Percentiles rank a stretch among this genome's conserved stretches.
These are phyloP conservation scores for Beroe ovata DNA, from an alignment of 37 sponge, comb jelly and placozoan species.

Conservation along the genomic window DNA sequence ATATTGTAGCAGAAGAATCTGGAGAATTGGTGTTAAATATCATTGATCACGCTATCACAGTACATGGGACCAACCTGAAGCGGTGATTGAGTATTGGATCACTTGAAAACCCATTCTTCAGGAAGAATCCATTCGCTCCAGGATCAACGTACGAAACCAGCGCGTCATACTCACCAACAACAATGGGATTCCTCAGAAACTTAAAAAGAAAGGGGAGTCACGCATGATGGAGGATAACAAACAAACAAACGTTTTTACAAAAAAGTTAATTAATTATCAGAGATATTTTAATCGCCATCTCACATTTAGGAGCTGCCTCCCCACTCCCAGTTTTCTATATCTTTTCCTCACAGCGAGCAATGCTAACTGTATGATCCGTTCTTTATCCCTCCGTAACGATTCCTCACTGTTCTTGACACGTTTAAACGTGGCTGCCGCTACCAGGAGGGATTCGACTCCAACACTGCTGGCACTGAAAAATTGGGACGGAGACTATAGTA, in stretches of 20 bases:
- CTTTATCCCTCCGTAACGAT: background rate
- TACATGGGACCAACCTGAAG: constrained; percentile 72
- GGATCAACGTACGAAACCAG: constrained; percentile 80
- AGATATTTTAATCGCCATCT: background rate
- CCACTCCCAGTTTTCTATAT: constrained; percentile 72
- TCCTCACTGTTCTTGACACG: constrained; percentile 42
- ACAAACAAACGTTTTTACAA: background rate
- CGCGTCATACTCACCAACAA: constrained; percentile 76
- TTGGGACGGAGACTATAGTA: too few species aligned
- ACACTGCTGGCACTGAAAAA: constrained; percentile 28
- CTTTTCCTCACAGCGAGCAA: constrained; percentile 77
- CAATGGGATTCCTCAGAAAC: constrained; percentile 73
- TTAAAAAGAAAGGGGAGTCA: constrained; percentile 15
- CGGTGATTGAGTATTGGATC: constrained; percentile 74
- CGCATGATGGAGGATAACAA: background rate
- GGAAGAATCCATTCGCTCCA: constrained; percentile 79
- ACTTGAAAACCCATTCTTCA: constrained; percentile 74
- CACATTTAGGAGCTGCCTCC: constrained; percentile 77
- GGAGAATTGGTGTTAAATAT: too few species aligned
- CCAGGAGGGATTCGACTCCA: constrained; percentile 52
- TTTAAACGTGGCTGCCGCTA: constrained; percentile 60
- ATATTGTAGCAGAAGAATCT: too few species aligned
- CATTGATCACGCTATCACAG: too few species aligned
- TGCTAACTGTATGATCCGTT: constrained; percentile 69
- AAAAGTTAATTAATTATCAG: background rate